Conservation (phyloP, 2,888 invertebrate genomes). For the Diabrotica balteata region DNA sequence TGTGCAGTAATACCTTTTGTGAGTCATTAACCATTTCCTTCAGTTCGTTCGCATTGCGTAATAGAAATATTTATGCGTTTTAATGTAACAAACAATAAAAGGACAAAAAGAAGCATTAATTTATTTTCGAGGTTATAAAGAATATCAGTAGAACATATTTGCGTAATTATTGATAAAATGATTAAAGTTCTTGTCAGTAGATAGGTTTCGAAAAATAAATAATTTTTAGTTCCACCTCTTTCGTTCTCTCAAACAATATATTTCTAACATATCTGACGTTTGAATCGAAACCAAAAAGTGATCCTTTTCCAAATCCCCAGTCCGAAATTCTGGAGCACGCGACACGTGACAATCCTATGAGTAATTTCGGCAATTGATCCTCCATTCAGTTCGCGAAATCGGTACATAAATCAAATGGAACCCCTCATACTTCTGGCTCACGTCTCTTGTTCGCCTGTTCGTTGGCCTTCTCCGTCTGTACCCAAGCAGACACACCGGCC, state of each 20-base stretch:
- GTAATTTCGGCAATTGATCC: constrained; percentile 20
- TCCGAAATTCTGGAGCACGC: constrained; percentile 13
- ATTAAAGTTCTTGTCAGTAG: no score
- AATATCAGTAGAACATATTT: no score
- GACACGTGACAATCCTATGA: constrained; percentile 18
- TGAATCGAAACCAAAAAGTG: constrained; percentile 13
- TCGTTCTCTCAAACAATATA: constrained; percentile 4
- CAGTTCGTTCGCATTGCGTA: no score
- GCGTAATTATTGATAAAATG: no score
- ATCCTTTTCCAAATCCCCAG: background rate
- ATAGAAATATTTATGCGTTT: no score
- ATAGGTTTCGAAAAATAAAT: background rate
- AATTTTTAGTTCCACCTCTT: constrained; percentile 7
- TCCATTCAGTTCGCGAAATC: constrained; percentile 14
- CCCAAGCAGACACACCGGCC: background rate
- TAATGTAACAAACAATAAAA: no score
- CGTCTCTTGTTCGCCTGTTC: background rate
- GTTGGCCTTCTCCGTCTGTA: background rate
- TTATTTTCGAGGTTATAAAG: no score
- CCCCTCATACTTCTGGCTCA: constrained; percentile 3
- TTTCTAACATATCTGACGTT: constrained; percentile 10
- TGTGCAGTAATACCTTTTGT: no score
- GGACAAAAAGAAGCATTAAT: no score
- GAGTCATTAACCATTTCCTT: no score
- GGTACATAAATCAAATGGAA: constrained; percentile 8